Evolutionary conservation across 2,888 invertebrate genomes (phyloP), one percentile per base, ranked within the genome.

Genomic region (Biston betularia): DNA sequence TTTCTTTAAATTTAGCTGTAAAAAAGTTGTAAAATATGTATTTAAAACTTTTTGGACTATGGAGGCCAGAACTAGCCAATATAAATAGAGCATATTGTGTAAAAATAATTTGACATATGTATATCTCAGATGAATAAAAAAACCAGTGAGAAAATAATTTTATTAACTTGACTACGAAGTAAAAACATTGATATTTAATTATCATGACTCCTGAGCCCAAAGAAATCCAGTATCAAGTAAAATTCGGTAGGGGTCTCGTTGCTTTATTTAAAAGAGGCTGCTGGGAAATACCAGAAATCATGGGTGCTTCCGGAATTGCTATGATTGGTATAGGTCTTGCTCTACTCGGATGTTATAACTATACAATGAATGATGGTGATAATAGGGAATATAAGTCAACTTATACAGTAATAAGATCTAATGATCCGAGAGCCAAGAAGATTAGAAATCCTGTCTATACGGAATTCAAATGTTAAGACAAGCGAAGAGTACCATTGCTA

Each of bases 261-360:
- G 90, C 87, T 14, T 75, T 86, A 35, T 81, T 91, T 15, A 83
- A 79, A 64, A 84, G 76, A 75, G 92, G 80, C n/a, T 90, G 96
- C 94, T 94, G 96, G 90, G 95, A 96, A 83, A 95, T 96, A 75
- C 97, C 97, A 6, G 96, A 96, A 81, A 87, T 97, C 53, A 93
- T 97, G 80, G 95, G 93, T 52, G 89, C 95, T 49, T 82, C 94
- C 0, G 88, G 89, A 8, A 74, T 96, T 76, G 96, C 90, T 0
- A 0, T 96, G 0, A 55, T 95, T 38, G 96, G 96, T 14, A 35
- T 95, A 1, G 93, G 88, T 0, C 75, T 96, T 65, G 92, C 90
- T 46, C 76, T 79, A 24, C 58, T 87, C 44, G 95, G 94, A 12
- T 12, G 90, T 5, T 76, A 80, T 55, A 91, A 89, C 24, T 95